Evolutionary conservation across 2,113 vertebrate species (phyloP), one percentile per base, ranked within the genome.

Genomic region (Polypterus senegalus): DNA sequence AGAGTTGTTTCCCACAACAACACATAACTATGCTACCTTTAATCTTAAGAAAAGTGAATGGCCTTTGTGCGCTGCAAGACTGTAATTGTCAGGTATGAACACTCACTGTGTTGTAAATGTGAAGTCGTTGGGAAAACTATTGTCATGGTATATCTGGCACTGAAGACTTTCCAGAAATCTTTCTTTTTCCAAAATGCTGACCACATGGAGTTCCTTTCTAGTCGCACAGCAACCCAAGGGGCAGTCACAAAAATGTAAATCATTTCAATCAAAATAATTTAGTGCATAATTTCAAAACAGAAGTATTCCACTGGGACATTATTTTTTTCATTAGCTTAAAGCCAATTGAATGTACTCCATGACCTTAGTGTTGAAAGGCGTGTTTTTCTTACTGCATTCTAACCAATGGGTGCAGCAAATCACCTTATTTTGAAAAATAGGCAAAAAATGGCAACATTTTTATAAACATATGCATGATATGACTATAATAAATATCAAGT

Each of bases 121-220:
- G 5, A n/a, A 65, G 64, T 61, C 61, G 57, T 58, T 54, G 49
- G 49, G n/a, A 47, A 61, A 49, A 49, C 62, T 47, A 51, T 60
- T 60, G 59, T 58, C 58, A 44, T 63, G 58, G 63, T 49, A 48
- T 60, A 6, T 53, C 63, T 65, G 66, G 55, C 64, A 62, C 49
- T 27, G 48, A 57, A 3, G 56, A 7, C 27, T 51, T 51, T 3
- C 58, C 59, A 58, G 55, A 60, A 67, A 52, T 9, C 43, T 48
- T 58, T 54, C 58, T n/a, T 55, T 65, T 47, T 48, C 43, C 51
- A 59, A 54, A 64, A 46, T 57, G 57, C 62, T 68, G 65, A 58
- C n/a, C 54, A 62, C 7, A 49, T 45, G 9, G 47, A 63, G 48
- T 60, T 44, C 45, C 51, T 46, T 54, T 49, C 61, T 46, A 52